These are phyloP conservation scores for Pseudomugil gertrudae DNA, from an alignment of 2,797 vertebrate genomes.

Conservation along the genomic window DNA sequence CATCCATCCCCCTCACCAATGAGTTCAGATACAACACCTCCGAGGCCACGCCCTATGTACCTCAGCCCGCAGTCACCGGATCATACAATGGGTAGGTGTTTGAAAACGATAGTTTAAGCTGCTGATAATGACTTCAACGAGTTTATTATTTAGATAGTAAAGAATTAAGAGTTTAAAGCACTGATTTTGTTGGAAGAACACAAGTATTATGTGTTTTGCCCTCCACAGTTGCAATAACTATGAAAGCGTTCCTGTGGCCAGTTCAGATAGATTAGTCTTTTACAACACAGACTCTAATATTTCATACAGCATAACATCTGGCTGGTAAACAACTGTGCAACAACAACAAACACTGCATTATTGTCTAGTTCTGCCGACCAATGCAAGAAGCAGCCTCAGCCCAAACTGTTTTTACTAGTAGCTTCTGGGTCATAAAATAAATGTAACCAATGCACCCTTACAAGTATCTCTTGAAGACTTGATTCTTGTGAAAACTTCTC, in stretches of 20 bases:
- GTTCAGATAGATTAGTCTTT: background rate
- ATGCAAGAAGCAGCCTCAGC: background rate
- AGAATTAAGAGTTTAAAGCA: background rate
- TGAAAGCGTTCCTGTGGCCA: background rate
- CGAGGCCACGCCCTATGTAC: constrained; percentile 82
- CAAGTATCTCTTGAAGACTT: too few relatives aligned
- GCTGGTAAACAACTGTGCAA: background rate
- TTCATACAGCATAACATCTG: background rate
- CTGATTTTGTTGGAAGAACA: background rate
- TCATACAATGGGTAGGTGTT: constrained; percentile 86
- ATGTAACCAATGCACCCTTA: too few relatives aligned
- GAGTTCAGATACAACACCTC: constrained; percentile 90
- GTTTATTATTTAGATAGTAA: background rate
- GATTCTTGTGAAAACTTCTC: too few relatives aligned
- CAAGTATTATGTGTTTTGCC: background rate
- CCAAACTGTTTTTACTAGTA: background rate
- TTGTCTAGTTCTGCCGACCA: background rate
- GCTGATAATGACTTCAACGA: background rate
- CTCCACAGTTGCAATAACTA: background rate
- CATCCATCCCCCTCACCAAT: constrained; percentile 88
- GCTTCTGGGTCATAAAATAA: background rate
- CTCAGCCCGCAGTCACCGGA: constrained; percentile 79
- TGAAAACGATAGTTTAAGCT: background rate
- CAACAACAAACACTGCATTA: too few relatives aligned
- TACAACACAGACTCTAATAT: background rate